Evolutionary conservation across 2,797 vertebrate species (phyloP).

Genomic region (Passerculus sandwichensis): DNA sequence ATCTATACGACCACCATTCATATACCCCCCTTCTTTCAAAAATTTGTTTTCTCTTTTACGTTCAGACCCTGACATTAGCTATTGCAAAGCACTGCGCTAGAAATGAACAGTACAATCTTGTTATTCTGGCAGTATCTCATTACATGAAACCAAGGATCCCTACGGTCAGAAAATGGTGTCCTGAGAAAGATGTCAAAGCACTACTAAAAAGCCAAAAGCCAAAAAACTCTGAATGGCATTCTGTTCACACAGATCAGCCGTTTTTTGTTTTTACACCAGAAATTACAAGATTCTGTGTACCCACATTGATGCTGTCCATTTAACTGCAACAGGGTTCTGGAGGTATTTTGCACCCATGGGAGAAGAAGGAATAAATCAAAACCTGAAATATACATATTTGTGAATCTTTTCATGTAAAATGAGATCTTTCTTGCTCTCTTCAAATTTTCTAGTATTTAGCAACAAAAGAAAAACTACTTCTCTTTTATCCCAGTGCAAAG

Average conservation of each 20-base stretch:
- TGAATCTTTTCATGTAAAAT: neutral
- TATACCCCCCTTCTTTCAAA: neutral
- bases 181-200: neutral
- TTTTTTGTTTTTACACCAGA: neutral
- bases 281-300: neutral
- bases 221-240: neutral
- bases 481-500: neutral
- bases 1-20: neutral
- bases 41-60: neutral
- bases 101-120: neutral
- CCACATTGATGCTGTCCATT: neutral
- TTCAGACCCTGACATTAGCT: neutral
- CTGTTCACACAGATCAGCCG: neutral
- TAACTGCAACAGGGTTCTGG: rapidly evolving
- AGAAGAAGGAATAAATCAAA: neutral
- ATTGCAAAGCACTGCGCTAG: neutral
- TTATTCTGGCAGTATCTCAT: neutral
- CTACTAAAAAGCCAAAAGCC: neutral
- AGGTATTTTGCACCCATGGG: neutral
- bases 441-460: neutral
- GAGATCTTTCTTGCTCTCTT: neutral
- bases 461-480: neutral
- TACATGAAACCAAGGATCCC: neutral
- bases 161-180: neutral
- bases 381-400: neutral